Base-by-base conservation (phyloP, 2,888 invertebrate species). In the Arctia plantaginis region DNA sequence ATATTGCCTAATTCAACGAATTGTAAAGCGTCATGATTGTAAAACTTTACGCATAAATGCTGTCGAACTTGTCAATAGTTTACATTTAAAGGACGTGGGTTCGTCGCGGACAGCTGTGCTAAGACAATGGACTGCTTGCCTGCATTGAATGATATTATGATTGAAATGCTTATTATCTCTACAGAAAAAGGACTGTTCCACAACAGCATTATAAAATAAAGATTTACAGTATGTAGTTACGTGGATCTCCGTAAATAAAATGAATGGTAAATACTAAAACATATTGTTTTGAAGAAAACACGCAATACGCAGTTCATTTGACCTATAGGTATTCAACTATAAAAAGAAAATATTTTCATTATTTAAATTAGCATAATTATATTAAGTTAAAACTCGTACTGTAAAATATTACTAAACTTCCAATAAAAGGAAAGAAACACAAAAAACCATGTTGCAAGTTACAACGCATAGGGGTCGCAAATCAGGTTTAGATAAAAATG, bases 11-110 rank as follows among this genome's bases (percentile, higher is more conserved):
- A 30, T 62, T 69, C 39, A 41, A 62, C 13, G 62, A 69, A 69
- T 69, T 41, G 27, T 55, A 18, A 66, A 35, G 41, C 27, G 7
- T 72, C 8, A 10, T 33, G 20, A 85, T 87, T 83, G 77, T 72
- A 41, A 91, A 86, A 89, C 89, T 77, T 78, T 77, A 85, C 89
- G 88, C 90, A 90, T 89, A 82, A 81, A 78, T 90, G 90, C 86
- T 74, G 86, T 87, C 92, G 89, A 92, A 93, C 92, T 92, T 93
- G 91, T 92, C 92, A 93, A 92, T 91, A 89, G 90, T 91, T 91
- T 90, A 89, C 92, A 89, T 91, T 90, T 90, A 80, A 86, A 89
- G 88, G 90, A 90, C 88, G 90, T 86, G 76, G 82, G 81, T 81
- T 80, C 80, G 88, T 88, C 89, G 86, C 80, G 83, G 86, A 84